These are phyloP conservation scores for Hemicordylus capensis DNA, from an alignment of 2,113 vertebrate species.

Conservation along the genomic window DNA sequence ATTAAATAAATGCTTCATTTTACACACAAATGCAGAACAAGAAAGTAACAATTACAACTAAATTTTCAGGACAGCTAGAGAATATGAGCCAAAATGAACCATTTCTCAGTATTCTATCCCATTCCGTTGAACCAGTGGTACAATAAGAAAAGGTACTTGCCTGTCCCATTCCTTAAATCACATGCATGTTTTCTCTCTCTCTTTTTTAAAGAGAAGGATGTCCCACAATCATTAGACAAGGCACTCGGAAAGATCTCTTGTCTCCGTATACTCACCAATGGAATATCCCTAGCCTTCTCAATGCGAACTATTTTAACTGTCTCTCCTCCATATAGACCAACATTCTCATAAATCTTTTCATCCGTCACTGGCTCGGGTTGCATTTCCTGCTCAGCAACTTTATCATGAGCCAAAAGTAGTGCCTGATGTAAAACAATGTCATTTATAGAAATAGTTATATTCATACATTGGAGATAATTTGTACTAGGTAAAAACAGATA, in stretches of 20 bases:
- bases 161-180: neutral
- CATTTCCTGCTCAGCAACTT: constrained; percentile 90
- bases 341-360: constrained; percentile 81
- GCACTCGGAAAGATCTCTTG: neutral
- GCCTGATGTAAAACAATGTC: constrained; percentile 78
- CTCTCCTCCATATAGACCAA: constrained; percentile 87
- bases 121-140: neutral
- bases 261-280: constrained; percentile 83
- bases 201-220: neutral
- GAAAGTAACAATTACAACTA: neutral
- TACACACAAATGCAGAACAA: neutral
- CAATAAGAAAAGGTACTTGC: neutral
- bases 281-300: constrained; percentile 91
- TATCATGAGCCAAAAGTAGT: constrained; percentile 91
- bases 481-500: neutral
- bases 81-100: neutral
- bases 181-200: neutral
- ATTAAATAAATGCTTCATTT: neutral
- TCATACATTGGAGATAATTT: neutral
- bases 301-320: constrained; percentile 93
- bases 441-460: constrained; percentile 41
- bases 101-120: neutral
- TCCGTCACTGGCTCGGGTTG: constrained; percentile 82
- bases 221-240: neutral
- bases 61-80: neutral